These are phyloP conservation scores for Pluvianellus socialis DNA, from an alignment of 2,113 vertebrate genomes.

Conservation along the genomic window DNA sequence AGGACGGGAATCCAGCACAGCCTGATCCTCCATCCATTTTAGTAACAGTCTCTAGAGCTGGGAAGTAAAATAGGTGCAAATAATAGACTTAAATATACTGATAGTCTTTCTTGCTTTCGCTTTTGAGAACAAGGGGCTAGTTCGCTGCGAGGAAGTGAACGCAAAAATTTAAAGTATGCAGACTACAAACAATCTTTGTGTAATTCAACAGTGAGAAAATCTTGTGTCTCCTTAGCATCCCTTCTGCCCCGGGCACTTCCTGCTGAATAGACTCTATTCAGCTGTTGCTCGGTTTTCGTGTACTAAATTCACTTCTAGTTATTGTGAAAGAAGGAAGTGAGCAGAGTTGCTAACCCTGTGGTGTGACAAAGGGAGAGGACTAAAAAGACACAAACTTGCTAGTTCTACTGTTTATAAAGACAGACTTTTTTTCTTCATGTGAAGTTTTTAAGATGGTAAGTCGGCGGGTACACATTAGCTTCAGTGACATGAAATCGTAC, in stretches of 20 bases:
- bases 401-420: neutral
- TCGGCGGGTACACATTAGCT: neutral
- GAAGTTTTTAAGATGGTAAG: neutral
- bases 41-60: neutral
- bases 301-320: neutral
- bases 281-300: neutral
- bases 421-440: neutral
- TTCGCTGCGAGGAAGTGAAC: neutral
- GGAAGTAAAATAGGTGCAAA: neutral
- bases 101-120: neutral
- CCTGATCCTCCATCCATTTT: neutral
- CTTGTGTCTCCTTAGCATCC: neutral
- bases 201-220: neutral
- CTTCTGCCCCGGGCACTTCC: neutral
- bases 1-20: neutral
- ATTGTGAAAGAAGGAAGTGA: slow-evolving; percentile 5
- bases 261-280: neutral
- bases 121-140: neutral
- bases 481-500: neutral
- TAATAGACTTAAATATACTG: neutral
- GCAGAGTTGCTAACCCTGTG: neutral
- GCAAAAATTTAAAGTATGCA: neutral
- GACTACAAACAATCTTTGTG: neutral
- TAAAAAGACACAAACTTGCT: neutral
- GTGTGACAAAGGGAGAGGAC: neutral